Evolutionary conservation across 2,888 invertebrate species (phyloP).

Genomic region (Hermaeophaga mercurialis): DNA sequence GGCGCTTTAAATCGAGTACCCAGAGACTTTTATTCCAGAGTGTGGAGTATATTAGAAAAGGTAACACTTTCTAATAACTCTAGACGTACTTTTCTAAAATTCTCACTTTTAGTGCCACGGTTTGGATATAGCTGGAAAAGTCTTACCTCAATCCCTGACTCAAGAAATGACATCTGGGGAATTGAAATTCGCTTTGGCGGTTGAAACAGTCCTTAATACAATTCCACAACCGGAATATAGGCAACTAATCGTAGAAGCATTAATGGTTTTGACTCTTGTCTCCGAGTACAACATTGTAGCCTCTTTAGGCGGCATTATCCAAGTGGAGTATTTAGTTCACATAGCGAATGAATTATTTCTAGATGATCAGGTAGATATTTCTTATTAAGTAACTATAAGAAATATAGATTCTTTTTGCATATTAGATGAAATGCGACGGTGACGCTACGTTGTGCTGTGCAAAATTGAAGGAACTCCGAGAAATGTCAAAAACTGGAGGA

Average conservation of each 20-base stretch:
- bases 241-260: constrained; percentile 93
- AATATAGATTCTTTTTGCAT: constrained; percentile 34
- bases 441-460: constrained; percentile 95
- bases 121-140: constrained; percentile 87
- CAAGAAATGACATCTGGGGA: constrained; percentile 99
- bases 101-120: constrained; percentile 79
- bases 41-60: constrained; percentile 90
- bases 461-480: constrained; percentile 69
- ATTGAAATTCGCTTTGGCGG: constrained; percentile 95
- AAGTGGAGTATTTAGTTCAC: constrained; percentile 91
- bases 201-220: constrained; percentile 94
- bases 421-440: constrained; percentile 82
- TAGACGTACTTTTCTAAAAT: too few relatives aligned
- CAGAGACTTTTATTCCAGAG: constrained; percentile 92
- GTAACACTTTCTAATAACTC: too few relatives aligned
- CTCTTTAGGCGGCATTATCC: constrained; percentile 78
- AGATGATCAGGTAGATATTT: constrained; percentile 87
- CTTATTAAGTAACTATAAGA: constrained; percentile 1
- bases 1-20: constrained; percentile 98
- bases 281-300: constrained; percentile 83
- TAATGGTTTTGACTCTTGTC: constrained; percentile 93
- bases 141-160: constrained; percentile 89
- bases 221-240: constrained; percentile 99
- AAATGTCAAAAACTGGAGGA: constrained; percentile 66
- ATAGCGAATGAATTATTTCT: constrained; percentile 94